Base-by-base conservation (phyloP, 1,140 invertebrate genomes). In the Gonatopus flavifemur region DNA sequence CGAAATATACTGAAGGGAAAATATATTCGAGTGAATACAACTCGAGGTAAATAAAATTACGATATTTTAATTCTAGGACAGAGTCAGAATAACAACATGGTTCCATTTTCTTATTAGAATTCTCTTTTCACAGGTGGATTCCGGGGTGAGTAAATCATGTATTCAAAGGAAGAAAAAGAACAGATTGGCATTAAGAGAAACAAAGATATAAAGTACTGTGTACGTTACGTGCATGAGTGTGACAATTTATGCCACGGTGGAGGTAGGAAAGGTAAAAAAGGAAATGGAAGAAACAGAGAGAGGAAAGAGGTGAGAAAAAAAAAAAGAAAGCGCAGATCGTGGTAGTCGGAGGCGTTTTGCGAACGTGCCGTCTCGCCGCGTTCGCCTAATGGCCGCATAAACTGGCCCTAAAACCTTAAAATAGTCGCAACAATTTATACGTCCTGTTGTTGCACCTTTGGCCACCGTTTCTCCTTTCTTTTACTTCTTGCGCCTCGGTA, bases 391-490 rank as follows among this genome's bases (percentile, higher is more conserved):
- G 60, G 55, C 62, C 15, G 57, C 60, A 60, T 66, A 68, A 68
- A 68, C 59, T 66, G 57, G 50, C 54, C 56, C 64, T 65, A 61
- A 68, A 56, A 67, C 66, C 65, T 66, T 64, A 55, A 68, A 68
- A 68, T 66, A 66, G 62, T 57, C 51, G 22, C 36, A 50, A 62
- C 53, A 67, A 67, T 67, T 69, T 67, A 66, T 66, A 55, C 61
- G 58, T 62, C 61, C 66, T 57, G 64, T 45, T 52, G 48, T 63
- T 60, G 45, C 58, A 66, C 59, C 56, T 57, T 56, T 38, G n/a
- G 28, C 43, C 30, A 22, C 32, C 31, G 20, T 36, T 25, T 35
- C 8, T 18, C 21, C 9, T 36, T 36, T 13, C 13, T 12, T 13
- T 5, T 20, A 24, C 8, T 9, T 24, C 19, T 33, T 20, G 8